Evolutionary conservation across 2,888 invertebrate genomes (phyloP), one percentile per base, ranked within the genome.

Genomic region (Noctua fimbriata): DNA sequence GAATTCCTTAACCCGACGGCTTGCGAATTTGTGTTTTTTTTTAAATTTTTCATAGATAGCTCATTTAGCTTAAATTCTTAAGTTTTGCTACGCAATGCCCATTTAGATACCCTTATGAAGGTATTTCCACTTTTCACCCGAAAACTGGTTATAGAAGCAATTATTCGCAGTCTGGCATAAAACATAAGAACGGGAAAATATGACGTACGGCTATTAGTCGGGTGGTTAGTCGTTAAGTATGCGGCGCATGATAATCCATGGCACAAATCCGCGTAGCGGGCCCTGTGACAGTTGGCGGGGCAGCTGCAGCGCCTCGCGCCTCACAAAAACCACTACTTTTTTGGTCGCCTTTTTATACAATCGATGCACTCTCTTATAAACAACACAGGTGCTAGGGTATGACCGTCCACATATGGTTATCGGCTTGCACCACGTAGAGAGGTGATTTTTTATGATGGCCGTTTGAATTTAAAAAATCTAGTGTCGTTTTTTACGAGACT

Each of bases 361-460:
- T 91, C 92, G 94, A 94, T 94, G 94, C 95, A 96, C 95, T 96
- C 94, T 95, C 96, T 95, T 96, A 96, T 96, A 97, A 96, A 96
- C 96, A 96, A 97, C 96, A 97, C 96, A 97, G 96, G 96, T 97
- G 96, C 96, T 94, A 90, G 92, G 93, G 94, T 94, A 95, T 95
- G 94, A 94, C 95, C 94, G 91, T 95, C 95, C 95, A 95, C 96
- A 96, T 96, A 96, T 96, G 96, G 96, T 95, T 96, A 95, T 95
- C 94, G 93, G 90, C 92, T 93, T 94, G 93, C 93, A 92, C 91
- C 92, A 91, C 90, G 91, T 91, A 91, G 90, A 90, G 92, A 94
- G 92, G 92, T 90, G 90, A 91, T 94, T 95, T 95, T 95, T 95
- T 95, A 93, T 90, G 88, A 92, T 89, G 91, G 89, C 88, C 89